Conservation (phyloP, 2,888 invertebrate species). For the Tachina fera region DNA sequence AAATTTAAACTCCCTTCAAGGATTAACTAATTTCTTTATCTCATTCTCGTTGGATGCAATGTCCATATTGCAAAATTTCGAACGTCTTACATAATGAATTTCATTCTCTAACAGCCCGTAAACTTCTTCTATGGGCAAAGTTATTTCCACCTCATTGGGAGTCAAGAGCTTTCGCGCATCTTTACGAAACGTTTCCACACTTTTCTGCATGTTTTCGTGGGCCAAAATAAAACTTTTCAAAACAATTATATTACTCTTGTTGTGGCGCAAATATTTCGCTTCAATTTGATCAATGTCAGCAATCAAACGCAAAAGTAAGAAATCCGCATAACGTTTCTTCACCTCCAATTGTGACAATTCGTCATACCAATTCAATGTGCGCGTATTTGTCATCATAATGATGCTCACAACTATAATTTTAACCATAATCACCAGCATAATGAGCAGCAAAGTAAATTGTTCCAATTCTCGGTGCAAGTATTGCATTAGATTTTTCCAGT, state of each 20-base stretch:
- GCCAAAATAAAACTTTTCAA: slow-evolving; percentile 77
- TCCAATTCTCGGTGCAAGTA: slow-evolving; percentile 72
- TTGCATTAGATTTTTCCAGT: slow-evolving; percentile 72
- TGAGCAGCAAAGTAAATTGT: slow-evolving; percentile 70
- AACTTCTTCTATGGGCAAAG: slow-evolving; percentile 79
- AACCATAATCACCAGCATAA: slow-evolving; percentile 72
- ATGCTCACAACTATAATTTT: slow-evolving; percentile 71
- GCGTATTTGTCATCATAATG: slow-evolving; percentile 73
- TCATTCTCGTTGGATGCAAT: slow-evolving; percentile 76
- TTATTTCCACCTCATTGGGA: slow-evolving; percentile 79
- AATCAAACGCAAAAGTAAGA: slow-evolving; percentile 79
- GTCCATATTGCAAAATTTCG: slow-evolving; percentile 76
- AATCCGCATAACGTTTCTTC: slow-evolving; percentile 81
- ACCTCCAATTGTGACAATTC: slow-evolving; percentile 77
- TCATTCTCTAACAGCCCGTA: slow-evolving; percentile 78
- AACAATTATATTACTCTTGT: slow-evolving; percentile 72
- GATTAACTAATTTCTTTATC: slow-evolving; percentile 76
- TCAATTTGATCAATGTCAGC: slow-evolving; percentile 79
- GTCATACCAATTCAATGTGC: slow-evolving; percentile 74
- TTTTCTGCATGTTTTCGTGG: slow-evolving; percentile 79
- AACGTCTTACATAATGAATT: slow-evolving; percentile 74
- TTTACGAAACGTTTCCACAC: slow-evolving; percentile 80
- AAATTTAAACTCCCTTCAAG: slow-evolving; percentile 59
- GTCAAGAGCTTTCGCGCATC: slow-evolving; percentile 79
- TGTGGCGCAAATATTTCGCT: slow-evolving; percentile 73